phyloP scores from a whole-genome alignment of 2,113 vertebrate genomes.

The Perccottus glenii region DNA sequence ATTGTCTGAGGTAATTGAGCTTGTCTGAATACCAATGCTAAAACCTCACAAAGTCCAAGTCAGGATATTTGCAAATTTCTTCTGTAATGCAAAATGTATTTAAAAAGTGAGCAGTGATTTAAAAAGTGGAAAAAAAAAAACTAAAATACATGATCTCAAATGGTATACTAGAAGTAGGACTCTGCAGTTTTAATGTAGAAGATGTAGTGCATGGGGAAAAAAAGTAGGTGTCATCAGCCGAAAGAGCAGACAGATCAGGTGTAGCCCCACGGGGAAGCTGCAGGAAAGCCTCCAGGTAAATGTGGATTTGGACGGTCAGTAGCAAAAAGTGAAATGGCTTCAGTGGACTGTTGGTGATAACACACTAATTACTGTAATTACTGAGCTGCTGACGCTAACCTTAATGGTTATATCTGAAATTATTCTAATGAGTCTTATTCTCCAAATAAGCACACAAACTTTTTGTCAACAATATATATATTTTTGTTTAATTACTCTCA shows the following conservation, averaged over 20 bases:
- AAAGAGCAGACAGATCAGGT: conserved; percentile 6
- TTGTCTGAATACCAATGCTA: no score
- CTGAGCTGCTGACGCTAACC: not conserved
- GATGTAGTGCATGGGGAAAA: not conserved
- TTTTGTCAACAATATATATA: no score
- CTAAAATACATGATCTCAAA: no score
- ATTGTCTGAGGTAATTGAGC: no score
- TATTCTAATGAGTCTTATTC: no score
- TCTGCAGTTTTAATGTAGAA: not conserved
- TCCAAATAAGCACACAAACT: no score
- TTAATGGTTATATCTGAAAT: not conserved
- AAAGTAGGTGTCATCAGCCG: not conserved
- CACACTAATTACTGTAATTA: not conserved
- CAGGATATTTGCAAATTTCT: no score
- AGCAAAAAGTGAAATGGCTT: conserved; percentile 3
- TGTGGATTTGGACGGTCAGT: not conserved
- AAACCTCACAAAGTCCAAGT: no score
- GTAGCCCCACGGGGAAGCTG: not conserved
- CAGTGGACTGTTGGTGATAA: conserved; percentile 1
- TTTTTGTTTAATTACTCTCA: no score
- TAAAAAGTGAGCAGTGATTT: no score
- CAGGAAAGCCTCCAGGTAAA: conserved; percentile 10
- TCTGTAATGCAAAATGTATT: no score
- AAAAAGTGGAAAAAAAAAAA: no score
- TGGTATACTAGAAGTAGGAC: not conserved